Base-by-base conservation (phyloP, 2,888 invertebrate genomes). In the Clunio marinus region DNA sequence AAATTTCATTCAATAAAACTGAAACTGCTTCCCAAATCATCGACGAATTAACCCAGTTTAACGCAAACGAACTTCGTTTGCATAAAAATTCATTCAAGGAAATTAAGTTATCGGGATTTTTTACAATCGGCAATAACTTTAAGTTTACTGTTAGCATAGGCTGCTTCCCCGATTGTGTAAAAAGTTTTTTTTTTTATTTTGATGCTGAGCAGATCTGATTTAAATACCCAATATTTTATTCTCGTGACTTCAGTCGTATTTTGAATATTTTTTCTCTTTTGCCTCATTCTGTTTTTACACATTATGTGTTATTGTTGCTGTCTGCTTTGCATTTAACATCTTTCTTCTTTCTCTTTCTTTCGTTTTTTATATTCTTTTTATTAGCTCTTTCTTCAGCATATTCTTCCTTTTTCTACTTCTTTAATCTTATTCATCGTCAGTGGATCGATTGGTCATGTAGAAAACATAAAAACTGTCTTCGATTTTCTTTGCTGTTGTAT, bases 321-420 rank as follows among this genome's bases (percentile, higher is more conserved):
- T 55, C 55, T 55, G 55, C 28, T 55, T 66, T 63, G 63, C 45
- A 63, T 63, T 63, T 46, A 46, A 46, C 63, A 46, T 63, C 46
- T 66, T 55, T 63, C 8, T 32, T 59, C 27, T 63, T 24, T 66
- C 55, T 57, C 5, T 32, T 10, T 32, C 32, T 32, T 32, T 32
- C 25, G 27, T 20, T 51, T 51, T 51, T 22, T 51, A 20, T 51
- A 51, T 51, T 51, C 51, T 17, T 17, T 51, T 51, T 32, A 32
- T 32, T 32, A 32, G 32, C 32, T 7, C 10, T 32, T 32, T 10
- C 10, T 32, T 32, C 32, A 7, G 5, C 10, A 10, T 32, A 10
- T 10, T 7, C 10, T 32, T 10, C 17, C 2, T 24, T 27, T 57
- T 57, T 25, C 25, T 57, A 57, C 20, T 51, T 51, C 22, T 51